phyloP scores from a whole-genome alignment of 35 echinoderm and acorn worm genomes.

The Stichopus chloronotus region DNA sequence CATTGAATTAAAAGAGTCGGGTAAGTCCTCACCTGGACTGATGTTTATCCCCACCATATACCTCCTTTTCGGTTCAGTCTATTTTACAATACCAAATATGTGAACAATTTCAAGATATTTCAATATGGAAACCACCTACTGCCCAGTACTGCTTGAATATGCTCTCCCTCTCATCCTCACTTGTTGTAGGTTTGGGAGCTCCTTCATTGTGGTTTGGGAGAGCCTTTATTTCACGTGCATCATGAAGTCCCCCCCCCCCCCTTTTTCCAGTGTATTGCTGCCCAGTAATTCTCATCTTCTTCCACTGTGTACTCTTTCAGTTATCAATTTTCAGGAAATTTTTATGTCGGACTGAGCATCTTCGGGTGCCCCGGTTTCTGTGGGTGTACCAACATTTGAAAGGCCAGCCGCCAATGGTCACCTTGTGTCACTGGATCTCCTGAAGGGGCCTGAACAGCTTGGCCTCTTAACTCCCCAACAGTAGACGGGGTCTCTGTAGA shows the following conservation, averaged over 20 bases:
- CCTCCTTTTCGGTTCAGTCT: not conserved
- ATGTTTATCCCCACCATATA: not conserved
- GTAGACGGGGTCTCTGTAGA: no score
- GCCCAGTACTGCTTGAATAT: not conserved
- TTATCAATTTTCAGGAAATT: not conserved
- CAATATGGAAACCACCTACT: not conserved
- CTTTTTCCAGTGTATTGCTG: not conserved
- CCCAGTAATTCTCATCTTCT: not conserved
- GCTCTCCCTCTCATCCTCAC: not conserved
- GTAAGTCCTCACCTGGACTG: not conserved
- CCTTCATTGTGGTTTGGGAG: not conserved
- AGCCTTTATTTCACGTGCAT: not conserved
- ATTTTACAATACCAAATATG: not conserved
- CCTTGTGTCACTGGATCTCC: no score
- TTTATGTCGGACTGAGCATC: no score
- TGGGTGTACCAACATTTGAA: no score
- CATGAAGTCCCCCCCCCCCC: not conserved
- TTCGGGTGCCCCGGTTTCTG: no score
- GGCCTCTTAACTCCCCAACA: no score
- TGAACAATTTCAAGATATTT: not conserved
- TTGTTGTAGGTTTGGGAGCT: not conserved
- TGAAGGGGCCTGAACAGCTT: no score
- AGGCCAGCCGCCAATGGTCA: no score
- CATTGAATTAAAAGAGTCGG: not conserved
- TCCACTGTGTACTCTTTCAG: conserved; percentile 3